A percentile compares a stretch with the other conserved stretches of the same genome.
Conservation (phyloP, 2,888 invertebrate species). For the Atrina japonica region DNA sequence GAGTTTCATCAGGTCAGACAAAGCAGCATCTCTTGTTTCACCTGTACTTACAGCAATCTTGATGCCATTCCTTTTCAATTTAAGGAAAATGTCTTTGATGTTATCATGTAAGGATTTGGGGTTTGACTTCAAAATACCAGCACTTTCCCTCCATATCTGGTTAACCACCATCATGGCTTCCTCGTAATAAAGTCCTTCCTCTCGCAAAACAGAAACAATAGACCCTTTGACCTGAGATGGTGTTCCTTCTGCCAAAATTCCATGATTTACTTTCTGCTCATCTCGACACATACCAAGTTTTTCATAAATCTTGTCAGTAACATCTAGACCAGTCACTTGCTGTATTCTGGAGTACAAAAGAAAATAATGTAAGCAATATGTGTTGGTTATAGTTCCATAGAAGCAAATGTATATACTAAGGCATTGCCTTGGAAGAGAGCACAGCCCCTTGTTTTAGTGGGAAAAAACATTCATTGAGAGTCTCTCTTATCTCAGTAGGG, state of each 20-base stretch:
- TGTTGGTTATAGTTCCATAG: too few species aligned
- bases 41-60: constrained; percentile 82
- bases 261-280: constrained; percentile 39
- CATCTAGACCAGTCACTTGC: constrained; percentile 74
- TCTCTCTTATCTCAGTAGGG: too few species aligned
- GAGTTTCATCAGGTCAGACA: constrained; percentile 63
- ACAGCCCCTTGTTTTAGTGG: too few species aligned
- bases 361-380: too few species aligned
- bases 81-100: constrained; percentile 69
- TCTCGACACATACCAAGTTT: constrained; percentile 79
- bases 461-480: too few species aligned
- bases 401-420: too few species aligned
- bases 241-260: constrained; percentile 80
- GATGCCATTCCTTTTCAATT: constrained; percentile 76
- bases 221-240: constrained; percentile 75
- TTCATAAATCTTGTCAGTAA: constrained; percentile 75
- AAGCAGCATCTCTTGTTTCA: constrained; percentile 72
- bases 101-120: constrained; percentile 58
- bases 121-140: constrained; percentile 43
- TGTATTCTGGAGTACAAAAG: constrained; percentile 74
- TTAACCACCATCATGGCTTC: constrained; percentile 69
- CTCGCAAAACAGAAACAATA: constrained; percentile 74
- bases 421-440: too few species aligned
- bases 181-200: constrained; percentile 72
- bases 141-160: constrained; percentile 63